Conservation (phyloP, 2,888 invertebrate species). For the Darwinula stevensoni region DNA sequence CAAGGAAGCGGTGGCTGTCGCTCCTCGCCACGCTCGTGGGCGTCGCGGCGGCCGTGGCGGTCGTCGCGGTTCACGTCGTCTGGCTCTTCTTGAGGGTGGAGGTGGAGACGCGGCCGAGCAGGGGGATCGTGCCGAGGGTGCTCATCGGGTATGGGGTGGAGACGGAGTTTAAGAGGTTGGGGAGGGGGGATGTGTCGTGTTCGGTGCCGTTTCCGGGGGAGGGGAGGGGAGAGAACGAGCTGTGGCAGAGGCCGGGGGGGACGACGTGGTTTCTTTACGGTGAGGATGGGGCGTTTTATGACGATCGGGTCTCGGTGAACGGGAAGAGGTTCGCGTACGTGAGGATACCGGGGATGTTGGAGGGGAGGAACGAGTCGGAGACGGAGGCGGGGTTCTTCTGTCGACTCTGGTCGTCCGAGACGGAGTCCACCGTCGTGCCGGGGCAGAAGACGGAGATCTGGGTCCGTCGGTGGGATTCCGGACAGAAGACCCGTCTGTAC, state of each 20-base stretch:
- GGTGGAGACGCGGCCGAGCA: no score
- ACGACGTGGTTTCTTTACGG: no score
- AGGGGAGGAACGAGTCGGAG: conserved; percentile 6
- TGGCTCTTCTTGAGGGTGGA: conserved; percentile 6
- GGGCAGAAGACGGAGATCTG: conserved; percentile 22
- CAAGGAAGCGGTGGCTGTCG: no score
- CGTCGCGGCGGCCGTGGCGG: conserved; percentile 24
- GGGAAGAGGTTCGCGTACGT: conserved; percentile 8
- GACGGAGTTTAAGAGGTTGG: conserved; percentile 7
- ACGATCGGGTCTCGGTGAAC: conserved; percentile 8
- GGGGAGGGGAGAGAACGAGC: no score
- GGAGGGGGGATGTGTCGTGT: no score
- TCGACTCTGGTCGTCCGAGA: conserved; percentile 7
- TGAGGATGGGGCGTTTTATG: conserved; percentile 11
- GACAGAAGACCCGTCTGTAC: no score
- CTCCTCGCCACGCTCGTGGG: conserved; percentile 21
- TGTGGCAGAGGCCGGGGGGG: no score
- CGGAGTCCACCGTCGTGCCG: conserved; percentile 4
- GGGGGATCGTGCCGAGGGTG: no score
- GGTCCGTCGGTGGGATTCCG: conserved; percentile 31
- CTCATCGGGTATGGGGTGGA: conserved; percentile 7
- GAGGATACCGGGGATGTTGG: conserved; percentile 10
- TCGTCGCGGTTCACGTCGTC: conserved; percentile 11
- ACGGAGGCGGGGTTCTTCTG: conserved; percentile 4
- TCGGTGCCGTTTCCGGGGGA: no score